A percentile compares a stretch with the other conserved stretches of the same genome.
phyloP scores from a whole-genome alignment of 2,113 vertebrate species.

The Shinisaurus crocodilurus region DNA sequence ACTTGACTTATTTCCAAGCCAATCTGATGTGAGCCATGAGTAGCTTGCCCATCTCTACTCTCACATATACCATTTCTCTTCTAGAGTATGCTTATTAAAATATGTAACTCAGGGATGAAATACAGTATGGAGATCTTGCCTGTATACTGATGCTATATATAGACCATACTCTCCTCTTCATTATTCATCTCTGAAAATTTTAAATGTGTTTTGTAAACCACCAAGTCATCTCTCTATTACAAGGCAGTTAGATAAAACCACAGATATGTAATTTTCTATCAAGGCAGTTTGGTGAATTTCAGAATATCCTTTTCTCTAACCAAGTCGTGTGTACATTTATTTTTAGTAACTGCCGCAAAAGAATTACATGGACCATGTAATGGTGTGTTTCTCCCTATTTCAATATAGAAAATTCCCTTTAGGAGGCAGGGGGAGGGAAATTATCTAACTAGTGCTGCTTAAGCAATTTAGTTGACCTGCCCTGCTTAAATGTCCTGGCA shows the following conservation, averaged over 20 bases:
- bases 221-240: constrained; percentile 43
- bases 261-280: constrained; percentile 31
- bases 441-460: constrained; percentile 45
- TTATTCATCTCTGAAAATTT: not conserved
- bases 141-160: not conserved
- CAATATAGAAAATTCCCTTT: constrained; percentile 44
- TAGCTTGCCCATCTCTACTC: not conserved
- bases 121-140: not conserved
- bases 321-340: constrained; percentile 41
- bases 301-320: constrained; percentile 20
- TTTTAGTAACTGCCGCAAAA: constrained; percentile 54
- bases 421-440: constrained; percentile 22
- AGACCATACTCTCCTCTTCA: not conserved
- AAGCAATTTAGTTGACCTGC: constrained; percentile 65
- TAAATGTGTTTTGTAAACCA: not conserved
- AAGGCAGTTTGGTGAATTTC: constrained; percentile 36
- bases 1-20: not conserved
- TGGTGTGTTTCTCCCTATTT: constrained; percentile 44
- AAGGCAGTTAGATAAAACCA: constrained; percentile 39
- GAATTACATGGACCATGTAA: too few species aligned
- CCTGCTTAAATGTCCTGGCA: constrained; percentile 61
- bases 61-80: not conserved
- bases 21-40: not conserved
- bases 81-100: not conserved
- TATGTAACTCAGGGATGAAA: not conserved